Conservation (phyloP, 1,140 invertebrate species). For the Drosophila simulans region DNA sequence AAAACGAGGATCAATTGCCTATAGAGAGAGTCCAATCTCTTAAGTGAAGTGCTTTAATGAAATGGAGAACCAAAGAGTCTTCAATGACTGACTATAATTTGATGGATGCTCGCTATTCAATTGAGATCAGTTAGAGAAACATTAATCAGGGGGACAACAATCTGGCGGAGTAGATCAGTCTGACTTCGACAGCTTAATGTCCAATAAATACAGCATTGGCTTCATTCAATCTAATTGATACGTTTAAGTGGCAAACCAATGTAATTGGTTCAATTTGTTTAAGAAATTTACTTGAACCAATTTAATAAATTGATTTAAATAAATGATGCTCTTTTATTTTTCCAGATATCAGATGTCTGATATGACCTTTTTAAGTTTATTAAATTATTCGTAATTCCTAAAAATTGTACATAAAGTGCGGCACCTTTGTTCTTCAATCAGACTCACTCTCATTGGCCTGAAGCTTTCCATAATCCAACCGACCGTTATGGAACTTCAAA, state of each 20-base stretch:
- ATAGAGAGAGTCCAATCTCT: not conserved
- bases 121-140: slow-evolving; percentile 23
- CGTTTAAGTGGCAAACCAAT: slow-evolving; percentile 4
- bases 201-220: slow-evolving; percentile 16
- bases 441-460: slow-evolving; percentile 60
- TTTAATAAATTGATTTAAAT: not conserved
- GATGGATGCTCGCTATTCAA: slow-evolving; percentile 7
- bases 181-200: slow-evolving; percentile 15
- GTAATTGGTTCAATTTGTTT: slow-evolving; percentile 6
- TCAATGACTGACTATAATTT: slow-evolving; percentile 2
- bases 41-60: slow-evolving; percentile 5
- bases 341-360: too few relatives aligned
- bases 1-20: slow-evolving; percentile 6
- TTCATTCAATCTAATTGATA: slow-evolving; percentile 22
- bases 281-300: not conserved
- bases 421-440: slow-evolving; percentile 30
- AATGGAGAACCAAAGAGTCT: slow-evolving; percentile 10
- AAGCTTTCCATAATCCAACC: slow-evolving; percentile 26
- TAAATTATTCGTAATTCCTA: not conserved
- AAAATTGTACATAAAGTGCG: not conserved
- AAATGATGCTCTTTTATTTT: too few relatives aligned
- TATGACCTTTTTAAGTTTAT: not conserved
- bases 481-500: slow-evolving; percentile 36
- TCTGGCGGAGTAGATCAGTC: slow-evolving; percentile 11
- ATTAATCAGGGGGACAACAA: slow-evolving; percentile 15